Evolutionary conservation across 23 tunicate genomes (phyloP).

Genomic region (Ascidia mentula): DNA sequence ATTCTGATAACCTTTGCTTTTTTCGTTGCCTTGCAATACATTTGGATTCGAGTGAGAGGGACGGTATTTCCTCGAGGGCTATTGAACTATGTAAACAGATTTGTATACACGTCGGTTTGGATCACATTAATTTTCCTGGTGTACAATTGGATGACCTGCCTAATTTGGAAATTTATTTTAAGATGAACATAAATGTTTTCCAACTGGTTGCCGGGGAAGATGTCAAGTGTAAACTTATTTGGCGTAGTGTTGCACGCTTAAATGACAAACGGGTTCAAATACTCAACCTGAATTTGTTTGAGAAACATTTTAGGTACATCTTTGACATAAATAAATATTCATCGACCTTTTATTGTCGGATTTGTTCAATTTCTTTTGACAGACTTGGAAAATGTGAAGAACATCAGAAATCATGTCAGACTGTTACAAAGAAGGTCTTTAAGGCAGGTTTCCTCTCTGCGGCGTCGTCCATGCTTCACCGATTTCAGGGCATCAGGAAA

Average conservation of each 20-base stretch:
- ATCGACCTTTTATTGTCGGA: background rate
- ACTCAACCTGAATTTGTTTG: background rate
- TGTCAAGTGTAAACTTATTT: background rate
- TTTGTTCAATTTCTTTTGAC: background rate
- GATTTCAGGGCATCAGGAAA: background rate
- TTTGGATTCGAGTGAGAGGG: background rate
- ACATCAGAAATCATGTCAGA: background rate
- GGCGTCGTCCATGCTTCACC: background rate
- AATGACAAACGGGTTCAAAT: background rate
- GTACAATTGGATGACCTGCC: background rate
- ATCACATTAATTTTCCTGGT: background rate
- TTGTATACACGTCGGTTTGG: background rate
- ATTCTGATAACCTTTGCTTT: background rate
- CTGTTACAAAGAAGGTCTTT: background rate
- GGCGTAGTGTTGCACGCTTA: background rate
- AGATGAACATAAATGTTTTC: background rate
- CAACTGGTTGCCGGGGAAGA: background rate
- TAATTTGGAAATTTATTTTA: background rate
- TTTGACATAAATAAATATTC: background rate
- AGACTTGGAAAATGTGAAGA: background rate
- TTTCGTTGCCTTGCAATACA: background rate
- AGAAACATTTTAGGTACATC: background rate
- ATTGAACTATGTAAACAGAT: background rate
- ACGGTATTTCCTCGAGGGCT: background rate
- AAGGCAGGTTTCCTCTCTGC: background rate